These are phyloP conservation scores for Gavialis gangeticus DNA, from an alignment of 2,113 vertebrate species.

Conservation along the genomic window DNA sequence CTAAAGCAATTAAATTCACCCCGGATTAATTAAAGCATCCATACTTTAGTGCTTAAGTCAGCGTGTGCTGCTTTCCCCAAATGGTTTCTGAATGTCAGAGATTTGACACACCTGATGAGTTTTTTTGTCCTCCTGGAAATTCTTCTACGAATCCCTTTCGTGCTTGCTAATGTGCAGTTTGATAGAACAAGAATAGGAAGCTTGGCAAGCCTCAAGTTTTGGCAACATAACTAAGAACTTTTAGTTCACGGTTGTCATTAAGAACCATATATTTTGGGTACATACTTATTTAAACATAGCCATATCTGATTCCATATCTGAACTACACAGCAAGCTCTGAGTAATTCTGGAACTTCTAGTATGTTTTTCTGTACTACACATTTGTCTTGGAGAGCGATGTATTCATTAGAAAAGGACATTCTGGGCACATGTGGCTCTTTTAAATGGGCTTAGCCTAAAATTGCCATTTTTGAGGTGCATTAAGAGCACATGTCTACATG, in stretches of 20 bases:
- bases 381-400: not conserved
- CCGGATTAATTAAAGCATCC: slow-evolving; percentile 89
- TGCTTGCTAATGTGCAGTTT: slow-evolving; percentile 69
- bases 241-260: not conserved
- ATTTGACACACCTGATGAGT: slow-evolving; percentile 87
- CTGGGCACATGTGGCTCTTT: too few species aligned
- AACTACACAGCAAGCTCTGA: not conserved
- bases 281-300: not conserved
- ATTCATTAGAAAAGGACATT: too few species aligned
- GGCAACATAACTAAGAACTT: not conserved
- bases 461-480: too few species aligned
- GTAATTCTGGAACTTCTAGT: accelerated
- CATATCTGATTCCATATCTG: not conserved
- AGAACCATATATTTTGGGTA: not conserved
- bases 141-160: slow-evolving; percentile 69
- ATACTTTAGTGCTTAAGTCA: slow-evolving; percentile 87
- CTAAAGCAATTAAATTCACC: slow-evolving; percentile 91
- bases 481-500: too few species aligned
- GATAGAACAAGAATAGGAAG: slow-evolving; percentile 33
- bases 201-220: not conserved
- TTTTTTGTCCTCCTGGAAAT: slow-evolving; percentile 85
- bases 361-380: not conserved
- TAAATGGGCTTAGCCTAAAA: too few species aligned
- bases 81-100: slow-evolving; percentile 85
- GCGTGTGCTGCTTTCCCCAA: slow-evolving; percentile 83